phyloP scores from a whole-genome alignment of 1,140 invertebrate species.

The Brachionus angularis region DNA sequence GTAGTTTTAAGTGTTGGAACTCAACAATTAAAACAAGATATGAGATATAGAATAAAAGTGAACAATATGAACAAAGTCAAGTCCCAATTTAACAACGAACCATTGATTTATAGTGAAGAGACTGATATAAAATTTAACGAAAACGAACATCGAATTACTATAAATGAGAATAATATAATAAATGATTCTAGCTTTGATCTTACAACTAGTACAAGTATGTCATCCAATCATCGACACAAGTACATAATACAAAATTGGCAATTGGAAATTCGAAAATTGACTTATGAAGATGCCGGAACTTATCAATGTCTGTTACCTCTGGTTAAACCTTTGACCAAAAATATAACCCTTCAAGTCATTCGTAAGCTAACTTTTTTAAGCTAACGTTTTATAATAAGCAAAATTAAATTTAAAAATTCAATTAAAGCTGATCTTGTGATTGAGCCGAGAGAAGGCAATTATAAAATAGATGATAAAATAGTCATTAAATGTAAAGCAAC shows the following conservation, averaged over 20 bases:
- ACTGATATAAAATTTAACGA: neutral
- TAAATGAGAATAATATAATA: too few species aligned
- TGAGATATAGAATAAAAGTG: constrained; percentile 32
- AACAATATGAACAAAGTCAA: constrained; percentile 18
- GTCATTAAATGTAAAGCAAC: constrained; percentile 33
- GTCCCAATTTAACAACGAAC: too few species aligned
- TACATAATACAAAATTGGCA: constrained; percentile 34
- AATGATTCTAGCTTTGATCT: too few species aligned
- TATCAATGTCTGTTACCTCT: constrained; percentile 40
- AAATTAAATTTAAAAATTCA: too few species aligned
- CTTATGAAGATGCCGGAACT: constrained; percentile 22
- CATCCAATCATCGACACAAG: neutral
- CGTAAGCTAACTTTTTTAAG: constrained; percentile 20
- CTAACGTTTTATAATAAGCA: neutral
- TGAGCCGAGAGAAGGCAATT: constrained; percentile 30
- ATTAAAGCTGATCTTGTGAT: constrained; percentile 21
- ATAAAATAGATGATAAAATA: constrained; percentile 41
- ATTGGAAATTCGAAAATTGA: constrained; percentile 31
- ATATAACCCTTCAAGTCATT: constrained; percentile 43
- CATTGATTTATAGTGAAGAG: too few species aligned
- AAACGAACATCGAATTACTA: neutral
- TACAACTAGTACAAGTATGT: too few species aligned
- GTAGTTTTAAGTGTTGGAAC: constrained; percentile 20
- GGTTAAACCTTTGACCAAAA: constrained; percentile 30
- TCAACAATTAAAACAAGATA: constrained; percentile 38